These are phyloP conservation scores for Gallinago media DNA, from an alignment of 2,113 vertebrate genomes.

Conservation along the genomic window DNA sequence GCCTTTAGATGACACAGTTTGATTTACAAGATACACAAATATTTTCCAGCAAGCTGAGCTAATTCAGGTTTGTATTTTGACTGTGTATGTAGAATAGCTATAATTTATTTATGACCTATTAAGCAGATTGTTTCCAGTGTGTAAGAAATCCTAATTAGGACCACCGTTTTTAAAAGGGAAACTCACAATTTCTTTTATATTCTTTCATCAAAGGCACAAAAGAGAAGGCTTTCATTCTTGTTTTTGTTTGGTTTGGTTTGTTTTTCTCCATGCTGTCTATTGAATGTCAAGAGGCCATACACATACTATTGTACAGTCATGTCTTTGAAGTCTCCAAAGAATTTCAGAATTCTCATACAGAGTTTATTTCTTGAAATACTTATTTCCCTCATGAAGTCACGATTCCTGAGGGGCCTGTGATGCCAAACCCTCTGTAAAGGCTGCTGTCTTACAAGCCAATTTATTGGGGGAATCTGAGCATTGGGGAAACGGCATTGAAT, in stretches of 20 bases:
- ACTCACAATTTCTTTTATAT: not conserved
- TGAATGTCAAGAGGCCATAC: not conserved
- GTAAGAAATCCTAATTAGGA: conserved; percentile 36
- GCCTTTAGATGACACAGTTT: conserved; percentile 31
- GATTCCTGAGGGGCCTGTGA: not conserved
- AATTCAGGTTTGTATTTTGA: conserved; percentile 34
- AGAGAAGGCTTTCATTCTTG: not conserved
- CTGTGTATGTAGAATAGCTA: not conserved
- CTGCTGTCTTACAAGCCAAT: not conserved
- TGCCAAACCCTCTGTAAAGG: not conserved
- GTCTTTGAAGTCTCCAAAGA: conserved; percentile 14
- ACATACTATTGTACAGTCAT: not conserved
- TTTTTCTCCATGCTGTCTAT: not conserved
- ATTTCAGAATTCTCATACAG: not conserved
- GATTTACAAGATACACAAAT: conserved; percentile 9
- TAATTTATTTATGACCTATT: conserved; percentile 31
- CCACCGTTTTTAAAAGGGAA: conserved; percentile 24
- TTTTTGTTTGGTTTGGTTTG: not conserved
- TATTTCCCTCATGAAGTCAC: not conserved
- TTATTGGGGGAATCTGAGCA: not conserved
- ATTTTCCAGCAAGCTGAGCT: conserved; percentile 4
- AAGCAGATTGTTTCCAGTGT: not conserved
- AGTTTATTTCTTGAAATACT: not conserved
- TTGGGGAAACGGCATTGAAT: not conserved
- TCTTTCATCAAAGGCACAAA: not conserved